These are phyloP conservation scores for Helicoverpa zea DNA, from an alignment of 1,140 invertebrate species.

Conservation along the genomic window DNA sequence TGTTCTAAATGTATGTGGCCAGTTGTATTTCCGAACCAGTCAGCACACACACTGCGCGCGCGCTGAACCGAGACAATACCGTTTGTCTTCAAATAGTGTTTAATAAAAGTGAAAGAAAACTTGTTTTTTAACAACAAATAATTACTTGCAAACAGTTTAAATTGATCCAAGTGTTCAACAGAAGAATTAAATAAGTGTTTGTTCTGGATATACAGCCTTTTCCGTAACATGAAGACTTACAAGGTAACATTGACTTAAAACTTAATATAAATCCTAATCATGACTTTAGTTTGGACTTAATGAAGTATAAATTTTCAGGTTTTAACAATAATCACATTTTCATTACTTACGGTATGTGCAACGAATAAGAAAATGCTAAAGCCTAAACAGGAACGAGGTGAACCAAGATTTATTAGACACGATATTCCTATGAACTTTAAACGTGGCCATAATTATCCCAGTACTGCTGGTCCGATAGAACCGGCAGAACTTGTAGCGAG, in stretches of 20 bases:
- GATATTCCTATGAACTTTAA: background rate
- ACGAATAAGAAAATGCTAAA: background rate
- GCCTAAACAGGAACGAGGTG: too few relatives aligned
- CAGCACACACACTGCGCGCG: background rate
- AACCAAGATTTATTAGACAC: background rate
- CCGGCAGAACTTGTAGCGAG: background rate
- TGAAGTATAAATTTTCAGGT: background rate
- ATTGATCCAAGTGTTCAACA: background rate
- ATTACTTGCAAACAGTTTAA: background rate
- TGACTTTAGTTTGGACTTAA: background rate
- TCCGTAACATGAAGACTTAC: background rate
- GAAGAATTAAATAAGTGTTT: background rate
- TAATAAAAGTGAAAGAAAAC: background rate
- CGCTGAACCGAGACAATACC: background rate
- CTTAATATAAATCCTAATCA: background rate
- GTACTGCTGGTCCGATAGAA: background rate
- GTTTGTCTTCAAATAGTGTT: background rate
- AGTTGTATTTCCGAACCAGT: background rate
- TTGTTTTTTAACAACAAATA: background rate
- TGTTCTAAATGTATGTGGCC: constrained; percentile 19
- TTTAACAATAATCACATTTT: background rate
- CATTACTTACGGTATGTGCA: background rate
- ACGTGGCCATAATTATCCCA: background rate
- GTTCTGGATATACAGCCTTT: background rate
- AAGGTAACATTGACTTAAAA: background rate